Base-by-base conservation (phyloP, 2,113 vertebrate species). In the Bubo blakistoni region DNA sequence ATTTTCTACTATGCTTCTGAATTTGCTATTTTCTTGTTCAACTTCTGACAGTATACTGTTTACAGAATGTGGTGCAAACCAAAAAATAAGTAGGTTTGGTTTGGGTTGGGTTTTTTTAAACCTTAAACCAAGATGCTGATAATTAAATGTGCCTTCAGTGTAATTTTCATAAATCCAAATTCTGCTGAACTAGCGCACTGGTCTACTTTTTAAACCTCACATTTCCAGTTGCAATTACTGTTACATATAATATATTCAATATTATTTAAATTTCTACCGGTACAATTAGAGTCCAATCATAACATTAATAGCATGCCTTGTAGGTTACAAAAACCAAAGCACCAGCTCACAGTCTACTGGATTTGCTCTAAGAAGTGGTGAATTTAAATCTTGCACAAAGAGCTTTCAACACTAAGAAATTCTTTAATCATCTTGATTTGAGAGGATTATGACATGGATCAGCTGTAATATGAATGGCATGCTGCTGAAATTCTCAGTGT, bases 361-460 rank as follows among this genome's bases (percentile, higher is more conserved):
- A 81, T 91, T 78, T 84, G 30, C 38, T 61, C 18, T 73, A 90
- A 91, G 76, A 72, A 72, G 52, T 21, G 15, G 14, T 42, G 62
- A 63, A 71, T 90, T 72, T 86, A 92, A 90, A 72, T 77, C 72
- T n/a, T 69, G 40, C 29, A 90, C 52, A 79, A 93, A 85, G 57
- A 90, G 44, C 34, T 80, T 91, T 72, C 66, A 82, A 76, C 29
- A 47, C 42, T 44, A 76, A 79, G n/a, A 90, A 85, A 91, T 81
- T 88, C 66, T 80, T 93, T 78, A 85, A 85, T 81, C 81, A 90
- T 85, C 40, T 81, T 85, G 73, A 92, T 92, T 88, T 88, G 70
- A 88, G 66, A 87, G 85, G 66, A 96, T 79, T 88, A 87, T 47
- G 38, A 76, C 57, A 90, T 13, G n/a, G 46, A 90, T 79, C 78